These are phyloP conservation scores for Netelia virgata DNA, from an alignment of 2,888 invertebrate genomes.

Conservation along the genomic window DNA sequence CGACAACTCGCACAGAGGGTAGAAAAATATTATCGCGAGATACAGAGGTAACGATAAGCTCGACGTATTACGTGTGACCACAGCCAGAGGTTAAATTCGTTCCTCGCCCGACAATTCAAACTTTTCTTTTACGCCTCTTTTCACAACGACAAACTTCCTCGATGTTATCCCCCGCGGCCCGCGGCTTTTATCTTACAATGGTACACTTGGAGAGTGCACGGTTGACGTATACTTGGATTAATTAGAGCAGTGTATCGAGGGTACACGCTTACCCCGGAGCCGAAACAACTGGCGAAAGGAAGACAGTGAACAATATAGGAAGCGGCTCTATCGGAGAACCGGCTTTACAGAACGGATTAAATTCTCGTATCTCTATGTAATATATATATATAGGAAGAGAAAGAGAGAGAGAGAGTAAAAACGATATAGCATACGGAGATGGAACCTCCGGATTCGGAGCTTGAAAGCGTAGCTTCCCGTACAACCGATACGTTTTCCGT, in stretches of 20 bases:
- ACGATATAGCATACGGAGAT: constrained; percentile 22
- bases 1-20: too few species aligned
- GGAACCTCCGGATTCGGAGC: constrained; percentile 9
- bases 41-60: too few species aligned
- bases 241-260: constrained; percentile 35
- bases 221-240: constrained; percentile 19
- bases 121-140: constrained; percentile 7
- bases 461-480: constrained; percentile 30
- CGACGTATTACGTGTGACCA: neutral
- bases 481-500: constrained; percentile 49
- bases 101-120: neutral
- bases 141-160: constrained; percentile 19
- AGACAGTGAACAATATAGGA: constrained; percentile 41
- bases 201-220: constrained; percentile 11
- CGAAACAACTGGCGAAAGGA: constrained; percentile 28
- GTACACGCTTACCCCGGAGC: constrained; percentile 30
- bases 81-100: neutral
- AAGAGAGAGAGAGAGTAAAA: constrained; percentile 8
- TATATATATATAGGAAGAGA: neutral
- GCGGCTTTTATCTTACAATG: constrained; percentile 33
- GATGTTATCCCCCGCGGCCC: neutral
- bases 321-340: constrained; percentile 50
- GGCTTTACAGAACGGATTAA: constrained; percentile 58
- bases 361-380: constrained; percentile 51
- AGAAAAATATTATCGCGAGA: too few species aligned